phyloP scores from a whole-genome alignment of 2,888 invertebrate species.

The Tinea trinotella region DNA sequence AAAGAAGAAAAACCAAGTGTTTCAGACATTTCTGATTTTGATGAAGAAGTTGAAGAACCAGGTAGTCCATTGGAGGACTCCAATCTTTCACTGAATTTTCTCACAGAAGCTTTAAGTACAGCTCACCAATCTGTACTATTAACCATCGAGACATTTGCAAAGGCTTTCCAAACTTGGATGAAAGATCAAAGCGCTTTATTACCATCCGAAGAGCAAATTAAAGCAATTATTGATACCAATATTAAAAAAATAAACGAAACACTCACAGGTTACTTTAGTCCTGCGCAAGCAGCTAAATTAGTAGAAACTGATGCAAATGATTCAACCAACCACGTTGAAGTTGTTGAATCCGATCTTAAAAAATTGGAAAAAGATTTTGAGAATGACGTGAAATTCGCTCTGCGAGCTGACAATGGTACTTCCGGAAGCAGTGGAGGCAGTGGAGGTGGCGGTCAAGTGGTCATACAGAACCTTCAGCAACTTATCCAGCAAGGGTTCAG shows the following conservation, averaged over 20 bases:
- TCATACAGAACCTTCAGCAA: conserved; percentile 27
- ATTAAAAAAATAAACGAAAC: conserved; percentile 44
- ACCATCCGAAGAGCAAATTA: conserved; percentile 8
- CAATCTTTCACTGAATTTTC: conserved; percentile 15
- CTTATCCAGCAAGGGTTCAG: conserved; percentile 25
- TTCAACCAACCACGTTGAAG: conserved; percentile 28
- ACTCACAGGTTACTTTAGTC: conserved; percentile 34
- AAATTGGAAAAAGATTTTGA: conserved; percentile 43
- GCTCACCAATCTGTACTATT: conserved; percentile 27
- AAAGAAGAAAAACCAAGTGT: background rate
- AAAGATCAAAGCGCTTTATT: conserved; percentile 28
- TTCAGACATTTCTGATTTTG: background rate
- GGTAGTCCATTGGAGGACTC: background rate
- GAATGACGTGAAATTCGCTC: conserved; percentile 38
- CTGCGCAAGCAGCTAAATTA: conserved; percentile 26
- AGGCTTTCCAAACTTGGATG: conserved; percentile 42
- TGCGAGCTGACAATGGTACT: conserved; percentile 35
- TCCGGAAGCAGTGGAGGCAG: conserved; percentile 21
- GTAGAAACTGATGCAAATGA: conserved; percentile 25
- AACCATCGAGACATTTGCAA: conserved; percentile 39
- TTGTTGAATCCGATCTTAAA: conserved; percentile 32
- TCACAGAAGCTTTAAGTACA: conserved; percentile 35
- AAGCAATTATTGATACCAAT: conserved; percentile 5
- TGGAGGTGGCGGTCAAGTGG: conserved; percentile 20
- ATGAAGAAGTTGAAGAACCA: conserved; percentile 6